A percentile compares a stretch with the other conserved stretches of the same genome.
These are phyloP conservation scores for Biston stratarius DNA, from an alignment of 2,888 invertebrate species.

Conservation along the genomic window DNA sequence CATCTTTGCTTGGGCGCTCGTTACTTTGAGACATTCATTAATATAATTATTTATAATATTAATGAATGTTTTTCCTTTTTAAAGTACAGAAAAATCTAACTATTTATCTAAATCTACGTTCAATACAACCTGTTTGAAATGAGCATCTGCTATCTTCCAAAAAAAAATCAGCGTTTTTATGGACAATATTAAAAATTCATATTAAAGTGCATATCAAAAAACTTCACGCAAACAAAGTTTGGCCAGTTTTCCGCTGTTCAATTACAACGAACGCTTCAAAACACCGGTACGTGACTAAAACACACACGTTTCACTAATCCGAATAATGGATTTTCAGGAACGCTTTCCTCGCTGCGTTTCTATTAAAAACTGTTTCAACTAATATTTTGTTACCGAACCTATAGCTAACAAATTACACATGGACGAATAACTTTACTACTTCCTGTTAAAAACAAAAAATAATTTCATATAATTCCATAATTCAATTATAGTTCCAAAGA, in stretches of 20 bases:
- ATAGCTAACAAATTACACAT: slow-evolving; percentile 53
- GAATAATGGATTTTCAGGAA: slow-evolving; percentile 67
- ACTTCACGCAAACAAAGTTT: slow-evolving; percentile 28
- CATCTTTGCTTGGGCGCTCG: no score
- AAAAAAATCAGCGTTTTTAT: neutral
- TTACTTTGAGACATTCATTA: no score
- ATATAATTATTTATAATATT: no score
- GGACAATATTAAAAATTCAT: neutral
- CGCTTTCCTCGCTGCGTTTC: slow-evolving; percentile 59
- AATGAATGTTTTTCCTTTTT: no score
- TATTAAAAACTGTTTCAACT: slow-evolving; percentile 55
- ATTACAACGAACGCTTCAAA: slow-evolving; percentile 54
- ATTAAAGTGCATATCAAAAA: neutral
- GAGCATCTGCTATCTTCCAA: neutral
- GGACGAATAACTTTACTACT: slow-evolving; percentile 49
- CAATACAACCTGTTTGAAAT: no score
- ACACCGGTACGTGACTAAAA: slow-evolving; percentile 68
- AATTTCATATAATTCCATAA: slow-evolving; percentile 55
- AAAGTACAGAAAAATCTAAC: no score
- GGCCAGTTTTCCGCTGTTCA: slow-evolving; percentile 37
- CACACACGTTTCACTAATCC: slow-evolving; percentile 68
- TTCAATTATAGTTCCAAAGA: slow-evolving; percentile 63
- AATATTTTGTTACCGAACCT: slow-evolving; percentile 53
- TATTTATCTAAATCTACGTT: no score
- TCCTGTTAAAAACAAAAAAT: slow-evolving; percentile 53